Evolutionary conservation across 2,113 vertebrate genomes (phyloP), one percentile per base, ranked within the genome.

Genomic region (Ceratotherium simum): DNA sequence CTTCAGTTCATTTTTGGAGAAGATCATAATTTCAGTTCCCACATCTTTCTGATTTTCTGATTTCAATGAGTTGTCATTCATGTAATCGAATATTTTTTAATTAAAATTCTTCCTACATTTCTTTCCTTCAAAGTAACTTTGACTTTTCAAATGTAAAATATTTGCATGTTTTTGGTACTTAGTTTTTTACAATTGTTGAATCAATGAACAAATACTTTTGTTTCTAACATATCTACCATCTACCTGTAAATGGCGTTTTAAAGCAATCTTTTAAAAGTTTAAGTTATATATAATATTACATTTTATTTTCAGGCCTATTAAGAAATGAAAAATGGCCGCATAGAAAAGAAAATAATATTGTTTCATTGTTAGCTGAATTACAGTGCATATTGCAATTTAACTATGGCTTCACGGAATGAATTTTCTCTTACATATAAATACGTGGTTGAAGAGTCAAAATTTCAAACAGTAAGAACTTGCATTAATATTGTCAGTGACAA

Each of bases 261-360:
- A 95, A 86, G 14, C 54, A 83, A 42, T 70, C 4, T 84, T 93
- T 69, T 90, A n/a, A 75, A 72, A 69, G 21, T n/a, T 70, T 91
- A 86, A 48, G 58, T 73, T 83, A 54, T 25, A 48, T 89, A 16
- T 95, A 73, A 67, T 54, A 69, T 18, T 48, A 46, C 14, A 62
- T 51, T 64, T 95, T 85, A 48, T 64, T 85, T 94, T 92, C 27
- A 90, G 62, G 69, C 36, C 20, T 67, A 21, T 54, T 97, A 85
- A 87, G 23, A 85, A 33, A 70, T 96, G 7, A 87, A 84, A 78
- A 93, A 12, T 82, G 48, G 8, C 23, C 27, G 58, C 21, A 51
- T 85, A 56, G 12, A 70, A 75, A 78, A 85, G 54, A 93, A 72
- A 12, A 75, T 79, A 70, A 64, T 84, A 54, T 33, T 94, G 17